Evolutionary conservation across 2,113 vertebrate species (phyloP), one percentile per base, ranked within the genome.

Genomic region (Prinia subflava): DNA sequence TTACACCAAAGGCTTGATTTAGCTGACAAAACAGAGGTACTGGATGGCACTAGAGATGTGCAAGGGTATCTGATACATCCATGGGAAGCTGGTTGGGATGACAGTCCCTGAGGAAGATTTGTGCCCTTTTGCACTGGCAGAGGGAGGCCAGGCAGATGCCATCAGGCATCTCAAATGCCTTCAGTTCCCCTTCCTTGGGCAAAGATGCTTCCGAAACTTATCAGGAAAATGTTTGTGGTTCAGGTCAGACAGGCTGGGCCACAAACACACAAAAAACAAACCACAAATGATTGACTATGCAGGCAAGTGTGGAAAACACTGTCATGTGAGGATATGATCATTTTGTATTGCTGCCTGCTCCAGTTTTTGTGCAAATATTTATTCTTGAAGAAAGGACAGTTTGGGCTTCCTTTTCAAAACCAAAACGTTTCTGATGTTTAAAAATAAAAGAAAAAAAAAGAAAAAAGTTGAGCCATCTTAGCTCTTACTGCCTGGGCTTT

Each of bases 361-460:
- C 57, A 82, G 21, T 24, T 85, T 52, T 84, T 69, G 23, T 63
- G 56, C 70, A 89, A 96, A 96, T 92, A 82, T 82, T 97, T 94
- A 11, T 62, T 79, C 39, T 82, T 76, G 30, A 52, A 89, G 64
- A 57, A 95, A 60, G 23, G 46, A 39, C 17, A 24, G 23, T 69
- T 87, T 9, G 7, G 42, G 16, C 77, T 89, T 94, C 70, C 53
- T 76, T 94, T 94, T 89, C 77, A 92, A 94, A 92, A 91, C n/a
- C 1, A 0, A 82, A 87, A 60, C 46, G 9, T 49, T 82, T 91
- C 37, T 84, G 55, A 75, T 60, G 19, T 89, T 74, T 35, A 10
- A 67, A 57, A 83, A 13, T 14, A 46, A 55, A 76, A 8, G 35
- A 5, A 69, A 50, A 39, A 50, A 39, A 17, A 35, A 23, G 19